Evolutionary conservation across 2,113 vertebrate genomes (phyloP).

Genomic region (Anoura caudifer): DNA sequence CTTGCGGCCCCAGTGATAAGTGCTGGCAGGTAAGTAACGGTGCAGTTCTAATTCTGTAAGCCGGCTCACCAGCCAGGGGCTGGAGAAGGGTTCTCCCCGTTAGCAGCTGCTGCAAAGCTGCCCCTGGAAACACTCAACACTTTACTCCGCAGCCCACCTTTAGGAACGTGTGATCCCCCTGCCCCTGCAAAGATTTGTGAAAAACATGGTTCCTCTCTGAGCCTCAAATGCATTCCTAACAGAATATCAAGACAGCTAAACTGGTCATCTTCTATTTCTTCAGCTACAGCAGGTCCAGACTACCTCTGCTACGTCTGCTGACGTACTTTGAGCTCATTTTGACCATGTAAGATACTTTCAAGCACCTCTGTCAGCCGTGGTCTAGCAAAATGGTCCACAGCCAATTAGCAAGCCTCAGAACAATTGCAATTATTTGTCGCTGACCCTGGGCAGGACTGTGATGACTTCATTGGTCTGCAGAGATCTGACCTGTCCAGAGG

Average conservation of each 20-base stretch:
- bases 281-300: not conserved
- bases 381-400: not conserved
- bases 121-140: not conserved
- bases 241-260: conserved; percentile 12
- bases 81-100: not conserved
- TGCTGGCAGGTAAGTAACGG: not conserved
- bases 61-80: not conserved
- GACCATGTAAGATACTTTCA: not conserved
- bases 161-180: not conserved
- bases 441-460: not conserved
- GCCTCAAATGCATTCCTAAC: not conserved
- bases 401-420: not conserved
- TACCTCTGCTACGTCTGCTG: not conserved
- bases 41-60: not conserved
- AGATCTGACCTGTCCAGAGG: not conserved
- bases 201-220: not conserved
- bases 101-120: not conserved
- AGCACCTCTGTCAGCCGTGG: not conserved
- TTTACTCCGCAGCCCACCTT: not conserved
- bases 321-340: not conserved
- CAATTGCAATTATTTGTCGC: not conserved
- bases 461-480: not conserved
- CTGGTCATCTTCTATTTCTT: not conserved
- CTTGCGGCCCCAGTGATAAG: fast-evolving
- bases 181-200: not conserved